Evolutionary conservation across 2,113 vertebrate species (phyloP).

Genomic region (Melanostigma gelatinosum): DNA sequence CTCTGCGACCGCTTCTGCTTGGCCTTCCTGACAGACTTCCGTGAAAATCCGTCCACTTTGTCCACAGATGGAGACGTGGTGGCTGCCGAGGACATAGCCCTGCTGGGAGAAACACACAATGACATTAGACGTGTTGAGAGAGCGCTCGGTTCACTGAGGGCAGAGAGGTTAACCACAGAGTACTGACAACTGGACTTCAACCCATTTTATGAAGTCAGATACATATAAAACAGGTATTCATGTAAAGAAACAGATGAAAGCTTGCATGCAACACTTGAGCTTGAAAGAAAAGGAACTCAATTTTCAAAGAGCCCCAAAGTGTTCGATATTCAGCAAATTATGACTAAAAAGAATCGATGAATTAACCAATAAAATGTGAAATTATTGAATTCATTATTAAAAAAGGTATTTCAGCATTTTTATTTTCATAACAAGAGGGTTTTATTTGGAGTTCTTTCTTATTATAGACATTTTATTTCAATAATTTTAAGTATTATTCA

Average conservation of each 20-base stretch:
- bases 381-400: not conserved
- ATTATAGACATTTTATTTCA: not conserved
- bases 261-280: not conserved
- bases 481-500: no score
- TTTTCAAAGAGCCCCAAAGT: not conserved
- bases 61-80: constrained; percentile 99
- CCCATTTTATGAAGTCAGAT: not conserved
- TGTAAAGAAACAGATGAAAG: not conserved
- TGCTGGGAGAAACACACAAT: constrained; percentile 79
- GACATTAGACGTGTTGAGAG: not conserved
- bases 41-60: constrained; percentile 99
- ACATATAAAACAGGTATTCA: not conserved
- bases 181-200: not conserved
- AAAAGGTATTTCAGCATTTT: not conserved
- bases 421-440: not conserved
- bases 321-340: not conserved
- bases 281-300: not conserved
- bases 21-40: constrained; percentile 99
- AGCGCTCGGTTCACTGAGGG: not conserved
- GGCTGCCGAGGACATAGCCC: constrained; percentile 99
- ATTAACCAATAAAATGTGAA: not conserved
- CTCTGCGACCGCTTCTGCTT: constrained; percentile 99
- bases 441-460: not conserved
- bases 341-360: not conserved
- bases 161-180: not conserved